Conservation (phyloP, 2,113 vertebrate species). For the Perccottus glenii region DNA sequence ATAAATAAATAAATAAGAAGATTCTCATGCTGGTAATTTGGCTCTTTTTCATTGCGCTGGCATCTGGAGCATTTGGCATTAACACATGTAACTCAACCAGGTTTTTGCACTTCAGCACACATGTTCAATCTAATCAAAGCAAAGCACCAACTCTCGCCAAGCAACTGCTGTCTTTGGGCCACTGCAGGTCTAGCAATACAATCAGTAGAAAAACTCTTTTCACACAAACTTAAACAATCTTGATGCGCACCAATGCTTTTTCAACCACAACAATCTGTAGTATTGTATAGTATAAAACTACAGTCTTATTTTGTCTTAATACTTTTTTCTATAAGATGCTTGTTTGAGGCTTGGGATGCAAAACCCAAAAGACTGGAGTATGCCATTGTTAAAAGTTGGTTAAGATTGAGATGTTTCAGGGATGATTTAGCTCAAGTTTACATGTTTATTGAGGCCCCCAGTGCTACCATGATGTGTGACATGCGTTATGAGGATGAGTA, state of each 20-base stretch:
- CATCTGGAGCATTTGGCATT: background rate
- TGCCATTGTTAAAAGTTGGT: too few species aligned
- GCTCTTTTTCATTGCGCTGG: background rate
- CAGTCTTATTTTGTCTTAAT: too few species aligned
- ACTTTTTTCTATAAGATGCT: too few species aligned
- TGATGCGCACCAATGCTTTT: too few species aligned
- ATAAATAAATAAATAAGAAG: background rate
- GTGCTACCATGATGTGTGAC: conserved; percentile 3
- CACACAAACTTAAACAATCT: too few species aligned
- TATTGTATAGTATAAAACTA: too few species aligned
- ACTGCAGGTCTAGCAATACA: background rate
- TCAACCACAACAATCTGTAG: too few species aligned
- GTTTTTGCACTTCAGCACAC: conserved; percentile 16
- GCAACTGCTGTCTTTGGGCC: conserved; percentile 4
- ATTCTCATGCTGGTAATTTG: background rate
- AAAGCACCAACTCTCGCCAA: conserved; percentile 13
- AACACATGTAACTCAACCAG: background rate
- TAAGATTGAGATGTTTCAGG: too few species aligned
- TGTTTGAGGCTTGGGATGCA: too few species aligned
- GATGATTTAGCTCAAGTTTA: too few species aligned
- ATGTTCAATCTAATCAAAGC: conserved; percentile 18
- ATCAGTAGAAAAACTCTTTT: background rate
- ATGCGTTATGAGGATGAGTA: background rate
- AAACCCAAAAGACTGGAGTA: too few species aligned
- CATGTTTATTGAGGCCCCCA: background rate